Evolutionary conservation across 2,888 invertebrate species (phyloP), one percentile per base, ranked within the genome.

Genomic region (Steinernema scapterisci): DNA sequence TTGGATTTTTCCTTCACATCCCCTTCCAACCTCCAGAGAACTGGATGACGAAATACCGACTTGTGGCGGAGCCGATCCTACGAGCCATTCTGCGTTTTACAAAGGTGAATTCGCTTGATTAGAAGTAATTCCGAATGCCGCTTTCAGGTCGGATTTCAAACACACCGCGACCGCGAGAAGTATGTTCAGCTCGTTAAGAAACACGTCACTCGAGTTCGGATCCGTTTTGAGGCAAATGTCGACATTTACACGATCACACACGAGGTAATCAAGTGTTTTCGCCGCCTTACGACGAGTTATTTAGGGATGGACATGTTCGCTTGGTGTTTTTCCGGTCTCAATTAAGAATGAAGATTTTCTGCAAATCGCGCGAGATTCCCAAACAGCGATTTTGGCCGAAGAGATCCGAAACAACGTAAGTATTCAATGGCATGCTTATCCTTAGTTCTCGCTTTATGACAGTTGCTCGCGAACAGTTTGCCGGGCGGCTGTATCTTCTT

Each of bases 1-100:
- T 83, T 13, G 84, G 84, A 7, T 85, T 85, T 79, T 85, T 85
- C 77, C 77, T 85, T 13, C 85, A 85, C 77, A 85, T 85, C 72
- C 84, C 84, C 19, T 84, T 84, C 79, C 82, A 82, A 72, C 84
- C 84, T 52, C 84, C 85, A 25, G 77, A 76, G n/a, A 73, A 81
- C 71, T 85, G 83, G 75, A 81, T 85, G 80, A 82, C 83, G 16
- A 84, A 84, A 71, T 85, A 84, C 73, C 74, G 78, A 43, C 76
- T 79, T 13, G 85, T 83, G 1, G 84, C 78, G 19, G 80, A 80
- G 25, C 83, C 83, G 19, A 82, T 85, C 16, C 72, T 85, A 19
- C 78, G 85, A 11, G 85, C 79, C 0, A 76, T 85, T 23, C 71
- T 85, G 1, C 75, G 83, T 25, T 85, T 85, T 75, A 83, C 80